Base-by-base conservation (phyloP, 92 coral and sea anemone species). In the Paragorgia papillata region DNA sequence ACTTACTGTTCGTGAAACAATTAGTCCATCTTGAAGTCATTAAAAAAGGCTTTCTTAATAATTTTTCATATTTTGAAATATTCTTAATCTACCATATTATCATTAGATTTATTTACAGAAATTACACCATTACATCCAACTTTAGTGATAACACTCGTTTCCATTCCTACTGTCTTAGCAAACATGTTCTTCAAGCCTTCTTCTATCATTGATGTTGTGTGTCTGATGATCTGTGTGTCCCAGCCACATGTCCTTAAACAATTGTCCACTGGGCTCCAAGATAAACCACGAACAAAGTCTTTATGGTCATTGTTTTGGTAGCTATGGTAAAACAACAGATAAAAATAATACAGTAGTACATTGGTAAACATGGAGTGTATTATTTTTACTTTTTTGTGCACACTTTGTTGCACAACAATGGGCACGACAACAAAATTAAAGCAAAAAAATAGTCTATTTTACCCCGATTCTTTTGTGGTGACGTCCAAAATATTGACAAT, bases 191-290 rank as follows among this genome's bases (percentile, higher is more conserved):
- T 30, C 0, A 50, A 13, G 12, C 62, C 77, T 28, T 51, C 77
- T 22, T 70, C 77, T 20, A 70, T 70, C 77, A 50, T 70, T 27
- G 77, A 31, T 12, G 77, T 50, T 24, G 88, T 87, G 35, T 91
- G 92, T 46, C 87, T 87, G 51, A 91, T 83, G 35, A 94, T 82
- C 35, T 94, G 89, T 20, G 83, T 79, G 58, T 88, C 98, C 98
- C 98, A 94, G 41, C 98, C 98, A 54, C 97, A 91, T 50, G 98
- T 88, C 17, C 91, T 62, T n/a, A 94, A 85, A 14, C 95, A 85
- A 74, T 89, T 97, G 49, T 91, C 98, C 19, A 82, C 74, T 10
- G 98, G 98, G 39, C 97, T 94, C 98, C 98, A 94, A 7, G 98
- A 92, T 81, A 94, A 78, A 59, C 93, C 95, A 6, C 92, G 88